Evolutionary conservation across 2,797 vertebrate species (phyloP).

Genomic region (Gila robusta): DNA sequence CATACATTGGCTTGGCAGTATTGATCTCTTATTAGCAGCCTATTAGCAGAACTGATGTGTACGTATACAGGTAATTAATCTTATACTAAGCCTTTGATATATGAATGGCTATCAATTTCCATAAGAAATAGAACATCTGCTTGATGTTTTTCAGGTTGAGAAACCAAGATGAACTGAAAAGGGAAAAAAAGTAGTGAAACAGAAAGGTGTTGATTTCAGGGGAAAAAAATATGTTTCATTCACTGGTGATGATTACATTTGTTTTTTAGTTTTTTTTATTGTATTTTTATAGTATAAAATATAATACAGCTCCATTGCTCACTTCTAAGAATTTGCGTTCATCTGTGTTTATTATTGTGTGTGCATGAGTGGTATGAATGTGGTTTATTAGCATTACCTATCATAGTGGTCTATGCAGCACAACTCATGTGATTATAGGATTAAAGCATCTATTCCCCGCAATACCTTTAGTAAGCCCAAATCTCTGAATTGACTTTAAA

Average conservation of each 20-base stretch:
- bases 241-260: background rate
- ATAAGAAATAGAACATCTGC: constrained; percentile 43
- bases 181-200: background rate
- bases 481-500: constrained; percentile 48
- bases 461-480: constrained; percentile 69
- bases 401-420: constrained; percentile 43
- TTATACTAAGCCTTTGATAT: constrained; percentile 59
- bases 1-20: constrained; percentile 60
- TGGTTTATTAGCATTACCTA: constrained; percentile 16
- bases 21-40: constrained; percentile 68
- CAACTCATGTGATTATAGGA: constrained; percentile 58
- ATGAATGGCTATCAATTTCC: constrained; percentile 55
- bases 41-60: constrained; percentile 64
- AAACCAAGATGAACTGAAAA: constrained; percentile 13
- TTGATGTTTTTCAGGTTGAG: constrained; percentile 3
- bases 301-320: background rate
- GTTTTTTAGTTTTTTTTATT: background rate
- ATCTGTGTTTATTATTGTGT: constrained; percentile 10
- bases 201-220: background rate
- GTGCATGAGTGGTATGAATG: background rate
- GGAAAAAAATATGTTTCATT: too few species aligned
- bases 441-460: constrained; percentile 61
- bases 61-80: constrained; percentile 53
- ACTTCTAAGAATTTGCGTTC: background rate
- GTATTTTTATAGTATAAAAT: background rate